Percentiles rank a stretch among this genome's conserved stretches.
These are phyloP conservation scores for Anser cygnoides DNA, from an alignment of 2,113 vertebrate genomes.

Conservation along the genomic window DNA sequence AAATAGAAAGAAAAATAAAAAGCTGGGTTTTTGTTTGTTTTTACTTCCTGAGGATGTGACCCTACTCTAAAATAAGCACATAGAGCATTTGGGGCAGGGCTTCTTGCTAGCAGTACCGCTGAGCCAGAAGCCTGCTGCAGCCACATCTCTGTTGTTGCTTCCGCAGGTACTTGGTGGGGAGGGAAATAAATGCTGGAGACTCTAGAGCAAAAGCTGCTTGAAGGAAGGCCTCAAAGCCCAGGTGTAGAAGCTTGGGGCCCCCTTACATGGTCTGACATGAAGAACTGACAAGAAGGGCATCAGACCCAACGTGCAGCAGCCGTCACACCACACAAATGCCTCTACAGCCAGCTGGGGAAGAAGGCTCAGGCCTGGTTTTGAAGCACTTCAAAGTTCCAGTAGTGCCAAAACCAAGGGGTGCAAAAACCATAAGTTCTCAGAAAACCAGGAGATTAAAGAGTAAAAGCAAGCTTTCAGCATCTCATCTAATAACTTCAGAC, in stretches of 20 bases:
- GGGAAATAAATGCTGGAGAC: not conserved
- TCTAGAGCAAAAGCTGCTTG: not conserved
- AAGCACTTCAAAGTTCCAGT: not conserved
- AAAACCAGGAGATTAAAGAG: not conserved
- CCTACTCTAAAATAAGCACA: not conserved
- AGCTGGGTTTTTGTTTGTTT: not conserved
- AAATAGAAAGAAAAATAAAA: no score
- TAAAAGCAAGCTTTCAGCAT: not conserved
- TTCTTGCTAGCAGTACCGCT: not conserved
- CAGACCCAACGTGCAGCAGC: not conserved
- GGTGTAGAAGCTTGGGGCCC: not conserved
- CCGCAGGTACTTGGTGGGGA: not conserved
- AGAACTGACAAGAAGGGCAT: not conserved
- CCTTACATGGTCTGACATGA: not conserved
- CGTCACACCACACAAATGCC: fast-evolving
- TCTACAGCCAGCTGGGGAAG: not conserved
- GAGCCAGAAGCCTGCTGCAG: not conserved
- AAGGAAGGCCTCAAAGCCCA: not conserved
- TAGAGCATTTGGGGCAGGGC: not conserved
- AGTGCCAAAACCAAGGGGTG: not conserved
- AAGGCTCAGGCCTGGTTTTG: not conserved
- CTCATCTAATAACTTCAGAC: not conserved
- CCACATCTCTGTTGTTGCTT: not conserved
- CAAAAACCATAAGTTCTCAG: not conserved
- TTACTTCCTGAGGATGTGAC: not conserved